A percentile compares a stretch with the other conserved stretches of the same genome.
phyloP scores from a whole-genome alignment of 2,797 vertebrate genomes.

The Poecilia velifera region DNA sequence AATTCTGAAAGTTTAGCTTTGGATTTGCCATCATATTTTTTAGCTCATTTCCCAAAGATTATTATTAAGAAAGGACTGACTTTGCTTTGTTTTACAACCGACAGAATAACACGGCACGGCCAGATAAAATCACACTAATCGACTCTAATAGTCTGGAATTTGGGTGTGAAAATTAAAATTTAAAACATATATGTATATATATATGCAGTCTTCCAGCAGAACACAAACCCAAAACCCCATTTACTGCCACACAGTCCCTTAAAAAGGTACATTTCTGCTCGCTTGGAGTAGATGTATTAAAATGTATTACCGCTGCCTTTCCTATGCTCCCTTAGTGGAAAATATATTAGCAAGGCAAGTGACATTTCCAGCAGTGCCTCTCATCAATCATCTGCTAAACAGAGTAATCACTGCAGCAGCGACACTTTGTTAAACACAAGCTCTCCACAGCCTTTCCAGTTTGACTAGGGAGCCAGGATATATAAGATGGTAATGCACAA shows the following conservation, averaged over 20 bases:
- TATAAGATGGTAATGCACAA: constrained; percentile 55
- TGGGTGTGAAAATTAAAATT: constrained; percentile 13
- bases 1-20: constrained; percentile 48
- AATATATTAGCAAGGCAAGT: constrained; percentile 76
- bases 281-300: constrained; percentile 60
- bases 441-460: constrained; percentile 63
- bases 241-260: neutral
- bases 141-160: constrained; percentile 25
- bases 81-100: constrained; percentile 63
- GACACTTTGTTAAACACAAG: constrained; percentile 76
- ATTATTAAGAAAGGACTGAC: constrained; percentile 54
- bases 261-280: constrained; percentile 46
- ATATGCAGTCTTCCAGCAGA: neutral
- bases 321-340: constrained; percentile 68
- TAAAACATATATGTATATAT: constrained; percentile 19
- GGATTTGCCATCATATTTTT: constrained; percentile 45
- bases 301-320: constrained; percentile 69
- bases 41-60: constrained; percentile 60
- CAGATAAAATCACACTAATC: constrained; percentile 49
- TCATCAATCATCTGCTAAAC: constrained; percentile 81
- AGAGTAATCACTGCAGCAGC: constrained; percentile 79
- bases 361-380: constrained; percentile 77
- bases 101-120: constrained; percentile 34
- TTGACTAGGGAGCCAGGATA: constrained; percentile 49
- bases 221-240: constrained; percentile 21